phyloP scores from a whole-genome alignment of 2,888 invertebrate species.

The Napeogenes inachia region DNA sequence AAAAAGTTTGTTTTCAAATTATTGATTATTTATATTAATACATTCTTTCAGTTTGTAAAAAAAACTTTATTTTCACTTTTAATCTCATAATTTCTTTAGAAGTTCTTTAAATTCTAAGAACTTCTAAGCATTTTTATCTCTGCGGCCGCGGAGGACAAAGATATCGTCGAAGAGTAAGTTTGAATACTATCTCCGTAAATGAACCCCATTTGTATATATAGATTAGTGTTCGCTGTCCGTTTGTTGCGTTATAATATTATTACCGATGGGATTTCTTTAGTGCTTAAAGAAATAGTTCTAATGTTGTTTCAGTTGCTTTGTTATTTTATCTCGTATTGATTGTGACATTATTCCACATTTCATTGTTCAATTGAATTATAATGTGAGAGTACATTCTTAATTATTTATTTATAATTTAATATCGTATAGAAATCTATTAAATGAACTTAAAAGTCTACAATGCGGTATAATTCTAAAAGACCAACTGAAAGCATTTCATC shows the following conservation, averaged over 20 bases:
- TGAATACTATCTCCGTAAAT: conserved; percentile 67
- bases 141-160: conserved; percentile 49
- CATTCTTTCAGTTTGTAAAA: not conserved
- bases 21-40: too few relatives aligned
- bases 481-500: conserved; percentile 18
- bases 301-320: conserved; percentile 1
- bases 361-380: too few relatives aligned
- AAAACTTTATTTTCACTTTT: too few relatives aligned
- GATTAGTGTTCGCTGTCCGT: conserved; percentile 28
- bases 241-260: conserved; percentile 24
- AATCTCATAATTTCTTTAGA: too few relatives aligned
- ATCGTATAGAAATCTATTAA: too few relatives aligned
- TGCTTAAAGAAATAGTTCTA: not conserved
- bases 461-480: conserved; percentile 5
- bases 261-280: conserved; percentile 1
- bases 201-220: conserved; percentile 49
- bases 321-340: not conserved
- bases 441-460: too few relatives aligned
- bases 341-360: too few relatives aligned
- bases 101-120: not conserved
- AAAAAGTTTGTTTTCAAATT: too few relatives aligned
- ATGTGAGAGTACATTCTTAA: too few relatives aligned
- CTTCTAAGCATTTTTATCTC: conserved; percentile 28
- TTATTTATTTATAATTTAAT: too few relatives aligned
- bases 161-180: conserved; percentile 59